These are phyloP conservation scores for Heliangelus exortis DNA, from an alignment of 2,797 vertebrate species.

Conservation along the genomic window DNA sequence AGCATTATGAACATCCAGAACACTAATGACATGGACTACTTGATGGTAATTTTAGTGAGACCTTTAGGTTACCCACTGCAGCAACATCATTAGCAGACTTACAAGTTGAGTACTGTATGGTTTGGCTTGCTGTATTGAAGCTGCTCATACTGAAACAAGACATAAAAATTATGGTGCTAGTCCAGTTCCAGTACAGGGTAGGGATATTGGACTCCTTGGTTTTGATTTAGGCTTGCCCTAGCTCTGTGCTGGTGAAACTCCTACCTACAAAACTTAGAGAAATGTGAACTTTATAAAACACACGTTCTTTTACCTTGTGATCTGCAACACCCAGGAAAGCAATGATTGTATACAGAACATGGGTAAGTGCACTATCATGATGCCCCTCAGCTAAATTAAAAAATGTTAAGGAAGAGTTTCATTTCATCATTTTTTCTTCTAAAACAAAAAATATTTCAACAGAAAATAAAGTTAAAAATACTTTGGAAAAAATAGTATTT, in stretches of 20 bases:
- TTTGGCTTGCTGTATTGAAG: not conserved
- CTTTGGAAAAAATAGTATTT: not conserved
- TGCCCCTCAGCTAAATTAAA: constrained; percentile 90
- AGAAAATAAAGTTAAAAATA: not conserved
- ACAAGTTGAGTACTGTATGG: not conserved
- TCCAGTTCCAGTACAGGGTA: not conserved
- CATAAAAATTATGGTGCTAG: not conserved
- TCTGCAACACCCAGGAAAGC: constrained; percentile 94
- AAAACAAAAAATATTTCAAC: not conserved
- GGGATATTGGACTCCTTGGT: not conserved
- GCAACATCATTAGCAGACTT: not conserved
- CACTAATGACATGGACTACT: not conserved
- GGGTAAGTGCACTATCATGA: constrained; percentile 96
- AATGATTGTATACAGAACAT: constrained; percentile 92
- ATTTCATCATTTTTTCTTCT: not conserved
- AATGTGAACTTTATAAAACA: not conserved
- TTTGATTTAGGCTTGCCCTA: not conserved
- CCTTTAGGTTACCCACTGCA: not conserved
- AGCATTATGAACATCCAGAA: not conserved
- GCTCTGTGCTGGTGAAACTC: not conserved
- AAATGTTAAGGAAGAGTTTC: constrained; percentile 68
- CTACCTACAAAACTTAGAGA: not conserved
- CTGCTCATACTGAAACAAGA: not conserved
- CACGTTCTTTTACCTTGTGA: constrained; percentile 88
- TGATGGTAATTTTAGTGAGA: not conserved